Percentiles rank a stretch among this genome's conserved stretches.
phyloP scores from a whole-genome alignment of 2,113 vertebrate genomes.

The Tetrao urogallus region DNA sequence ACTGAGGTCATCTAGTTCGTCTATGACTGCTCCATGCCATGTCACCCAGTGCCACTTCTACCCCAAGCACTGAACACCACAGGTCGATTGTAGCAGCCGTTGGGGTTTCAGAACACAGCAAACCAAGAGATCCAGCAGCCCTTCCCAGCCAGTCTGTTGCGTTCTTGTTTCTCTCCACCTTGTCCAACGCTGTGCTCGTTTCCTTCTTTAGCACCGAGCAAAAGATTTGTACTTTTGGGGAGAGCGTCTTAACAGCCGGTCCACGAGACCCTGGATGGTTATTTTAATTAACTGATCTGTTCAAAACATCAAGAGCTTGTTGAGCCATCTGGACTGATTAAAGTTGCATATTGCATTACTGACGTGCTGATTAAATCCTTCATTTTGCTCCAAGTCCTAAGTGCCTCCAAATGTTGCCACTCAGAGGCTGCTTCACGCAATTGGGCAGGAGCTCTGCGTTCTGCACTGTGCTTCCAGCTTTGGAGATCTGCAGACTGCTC shows the following conservation, averaged over 20 bases:
- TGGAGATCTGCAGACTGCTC: no score
- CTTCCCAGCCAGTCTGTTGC: neutral
- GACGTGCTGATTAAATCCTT: neutral
- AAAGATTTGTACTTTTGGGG: neutral
- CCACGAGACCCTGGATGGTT: neutral
- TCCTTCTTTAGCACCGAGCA: neutral
- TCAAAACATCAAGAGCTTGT: neutral
- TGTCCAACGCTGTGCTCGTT: neutral
- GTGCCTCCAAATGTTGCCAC: neutral
- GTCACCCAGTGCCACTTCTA: no score
- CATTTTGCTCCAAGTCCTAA: neutral
- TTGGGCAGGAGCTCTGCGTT: neutral
- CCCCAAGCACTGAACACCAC: neutral
- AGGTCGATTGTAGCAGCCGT: neutral
- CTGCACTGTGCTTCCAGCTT: no score
- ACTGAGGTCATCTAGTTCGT: no score
- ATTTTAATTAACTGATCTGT: conserved; percentile 49
- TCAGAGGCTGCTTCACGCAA: neutral
- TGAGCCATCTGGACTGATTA: conserved; percentile 3
- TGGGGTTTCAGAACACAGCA: neutral
- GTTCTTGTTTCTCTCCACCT: neutral
- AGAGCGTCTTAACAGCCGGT: neutral
- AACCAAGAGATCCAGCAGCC: neutral
- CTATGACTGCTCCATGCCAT: no score
- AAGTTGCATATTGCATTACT: conserved; percentile 1